Evolutionary conservation across 2,113 vertebrate genomes (phyloP).

Genomic region (Platanista minor): DNA sequence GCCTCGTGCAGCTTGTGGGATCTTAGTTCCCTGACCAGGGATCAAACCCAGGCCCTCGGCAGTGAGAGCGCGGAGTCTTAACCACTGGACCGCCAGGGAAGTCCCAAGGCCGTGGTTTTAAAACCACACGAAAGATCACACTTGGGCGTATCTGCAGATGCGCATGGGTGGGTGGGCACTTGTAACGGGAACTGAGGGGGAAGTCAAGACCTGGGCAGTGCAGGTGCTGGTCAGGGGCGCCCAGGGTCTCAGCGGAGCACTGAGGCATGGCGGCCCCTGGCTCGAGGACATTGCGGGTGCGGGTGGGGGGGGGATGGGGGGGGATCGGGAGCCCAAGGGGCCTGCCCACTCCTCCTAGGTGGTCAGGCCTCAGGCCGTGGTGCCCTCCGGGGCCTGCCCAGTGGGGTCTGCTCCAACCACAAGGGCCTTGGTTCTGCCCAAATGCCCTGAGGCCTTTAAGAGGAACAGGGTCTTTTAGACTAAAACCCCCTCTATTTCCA

Average conservation of each 20-base stretch:
- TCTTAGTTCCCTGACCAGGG: not conserved
- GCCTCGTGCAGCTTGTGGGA: not conserved
- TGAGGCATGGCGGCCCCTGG: not conserved
- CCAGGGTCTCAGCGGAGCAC: not conserved
- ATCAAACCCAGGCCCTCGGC: not conserved
- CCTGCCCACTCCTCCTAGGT: not conserved
- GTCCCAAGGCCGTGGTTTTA: not conserved
- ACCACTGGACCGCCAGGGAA: not conserved
- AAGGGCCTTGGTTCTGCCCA: not conserved
- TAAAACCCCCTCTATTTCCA: not conserved
- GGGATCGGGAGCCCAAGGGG: not conserved
- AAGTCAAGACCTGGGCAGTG: not conserved
- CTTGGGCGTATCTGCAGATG: not conserved
- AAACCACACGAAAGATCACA: too few relatives aligned
- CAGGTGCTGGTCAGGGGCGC: not conserved
- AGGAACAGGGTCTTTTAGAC: not conserved
- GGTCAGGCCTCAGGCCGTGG: not conserved
- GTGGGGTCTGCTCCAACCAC: not conserved
- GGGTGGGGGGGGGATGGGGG: not conserved
- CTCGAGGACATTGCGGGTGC: not conserved
- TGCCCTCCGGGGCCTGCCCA: not conserved
- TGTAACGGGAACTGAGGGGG: not conserved
- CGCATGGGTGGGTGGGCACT: not conserved
- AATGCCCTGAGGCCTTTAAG: not conserved
- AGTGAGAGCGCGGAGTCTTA: not conserved